Conservation (phyloP, 2,797 vertebrate species). For the Melanotaenia maccullochi region DNA sequence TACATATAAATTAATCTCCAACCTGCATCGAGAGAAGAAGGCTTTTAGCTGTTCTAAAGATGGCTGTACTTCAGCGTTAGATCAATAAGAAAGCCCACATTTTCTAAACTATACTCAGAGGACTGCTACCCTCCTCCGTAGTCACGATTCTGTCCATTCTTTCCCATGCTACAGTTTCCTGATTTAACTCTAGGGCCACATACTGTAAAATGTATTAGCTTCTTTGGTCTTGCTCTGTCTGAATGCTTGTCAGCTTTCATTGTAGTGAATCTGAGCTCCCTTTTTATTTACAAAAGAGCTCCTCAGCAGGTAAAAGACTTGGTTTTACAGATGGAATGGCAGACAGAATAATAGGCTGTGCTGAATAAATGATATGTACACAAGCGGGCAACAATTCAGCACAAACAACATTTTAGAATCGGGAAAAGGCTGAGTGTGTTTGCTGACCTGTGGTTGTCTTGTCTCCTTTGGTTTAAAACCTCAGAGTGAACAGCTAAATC, state of each 20-base stretch:
- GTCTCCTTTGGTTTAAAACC: slow-evolving; percentile 62
- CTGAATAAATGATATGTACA: slow-evolving; percentile 3
- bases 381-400: not conserved
- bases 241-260: slow-evolving; percentile 40
- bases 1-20: slow-evolving; percentile 69
- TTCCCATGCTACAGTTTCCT: slow-evolving; percentile 28
- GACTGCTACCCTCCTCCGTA: slow-evolving; percentile 17
- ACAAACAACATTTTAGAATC: not conserved
- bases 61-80: slow-evolving; percentile 66
- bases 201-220: slow-evolving; percentile 25
- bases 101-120: slow-evolving; percentile 58
- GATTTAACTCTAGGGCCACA: slow-evolving; percentile 18
- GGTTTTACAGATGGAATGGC: slow-evolving; percentile 15
- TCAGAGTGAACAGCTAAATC: slow-evolving; percentile 64
- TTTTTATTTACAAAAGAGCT: slow-evolving; percentile 19
- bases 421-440: not conserved
- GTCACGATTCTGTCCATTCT: slow-evolving; percentile 25
- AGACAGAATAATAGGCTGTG: slow-evolving; percentile 27
- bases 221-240: slow-evolving; percentile 48
- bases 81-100: slow-evolving; percentile 78
- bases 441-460: slow-evolving; percentile 76
- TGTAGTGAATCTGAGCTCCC: slow-evolving; percentile 9
- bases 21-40: slow-evolving; percentile 68
- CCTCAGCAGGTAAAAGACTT: slow-evolving; percentile 31
- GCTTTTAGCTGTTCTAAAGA: slow-evolving; percentile 76